Evolutionary conservation across 1,140 invertebrate species (phyloP).

Genomic region (Cryptotermes secundus): DNA sequence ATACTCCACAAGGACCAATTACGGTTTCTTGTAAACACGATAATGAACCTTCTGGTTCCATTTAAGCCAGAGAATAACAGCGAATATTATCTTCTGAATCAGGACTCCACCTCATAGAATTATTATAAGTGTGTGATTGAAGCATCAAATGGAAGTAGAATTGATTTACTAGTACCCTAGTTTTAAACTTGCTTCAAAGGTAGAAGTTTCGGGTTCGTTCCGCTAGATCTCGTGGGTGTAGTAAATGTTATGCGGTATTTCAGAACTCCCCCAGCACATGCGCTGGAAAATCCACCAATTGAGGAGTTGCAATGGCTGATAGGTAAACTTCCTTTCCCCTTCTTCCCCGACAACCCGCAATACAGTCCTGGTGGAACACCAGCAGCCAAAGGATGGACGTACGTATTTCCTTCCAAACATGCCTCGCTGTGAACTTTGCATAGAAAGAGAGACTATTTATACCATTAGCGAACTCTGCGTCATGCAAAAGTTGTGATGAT

Average conservation of each 20-base stretch:
- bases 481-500: background rate
- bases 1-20: too few relatives aligned
- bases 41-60: too few relatives aligned
- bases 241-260: background rate
- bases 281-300: background rate
- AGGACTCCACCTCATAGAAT: too few relatives aligned
- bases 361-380: background rate
- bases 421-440: background rate
- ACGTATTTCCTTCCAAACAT: background rate
- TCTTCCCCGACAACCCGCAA: background rate
- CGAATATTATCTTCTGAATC: too few relatives aligned
- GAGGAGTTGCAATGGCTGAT: conserved; percentile 19
- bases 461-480: background rate
- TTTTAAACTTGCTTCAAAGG: background rate
- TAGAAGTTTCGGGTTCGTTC: background rate
- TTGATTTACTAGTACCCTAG: background rate
- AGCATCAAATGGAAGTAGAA: background rate
- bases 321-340: background rate
- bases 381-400: background rate
- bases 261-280: background rate
- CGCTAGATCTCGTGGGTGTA: background rate
- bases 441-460: background rate
- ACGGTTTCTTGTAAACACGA: too few relatives aligned
- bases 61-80: too few relatives aligned
- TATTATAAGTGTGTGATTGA: too few relatives aligned